phyloP scores from a whole-genome alignment of 2,888 invertebrate genomes.

The Apamea anceps region DNA sequence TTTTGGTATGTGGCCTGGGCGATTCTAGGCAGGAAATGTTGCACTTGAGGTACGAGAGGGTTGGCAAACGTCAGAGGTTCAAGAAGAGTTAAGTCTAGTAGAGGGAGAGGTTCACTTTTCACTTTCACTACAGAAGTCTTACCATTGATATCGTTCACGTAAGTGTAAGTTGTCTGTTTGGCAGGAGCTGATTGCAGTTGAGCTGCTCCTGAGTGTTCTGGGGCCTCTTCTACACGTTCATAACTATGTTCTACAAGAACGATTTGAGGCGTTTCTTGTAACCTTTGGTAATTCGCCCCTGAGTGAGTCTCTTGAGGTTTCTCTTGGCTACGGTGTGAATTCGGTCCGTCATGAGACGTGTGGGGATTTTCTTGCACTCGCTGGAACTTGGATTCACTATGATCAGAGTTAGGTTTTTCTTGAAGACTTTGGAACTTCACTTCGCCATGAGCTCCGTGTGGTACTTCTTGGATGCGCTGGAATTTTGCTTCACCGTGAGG shows the following conservation, averaged over 20 bases:
- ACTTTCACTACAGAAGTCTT: conserved; percentile 81
- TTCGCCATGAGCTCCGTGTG: conserved; percentile 45
- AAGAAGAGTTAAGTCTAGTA: conserved; percentile 83
- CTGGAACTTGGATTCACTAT: conserved; percentile 47
- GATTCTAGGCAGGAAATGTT: conserved; percentile 86
- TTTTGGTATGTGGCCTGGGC: conserved; percentile 80
- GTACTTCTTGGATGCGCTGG: conserved; percentile 53
- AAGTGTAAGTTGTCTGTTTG: conserved; percentile 76
- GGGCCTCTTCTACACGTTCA: conserved; percentile 47
- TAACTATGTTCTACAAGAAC: conserved; percentile 51
- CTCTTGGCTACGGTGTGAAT: conserved; percentile 46
- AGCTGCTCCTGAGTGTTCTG: conserved; percentile 62
- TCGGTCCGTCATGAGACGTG: conserved; percentile 17
- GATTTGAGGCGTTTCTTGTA: conserved; percentile 53
- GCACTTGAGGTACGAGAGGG: conserved; percentile 87
- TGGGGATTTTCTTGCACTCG: conserved; percentile 47
- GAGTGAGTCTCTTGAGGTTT: conserved; percentile 26
- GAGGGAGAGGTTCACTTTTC: conserved; percentile 81
- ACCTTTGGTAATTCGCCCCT: conserved; percentile 58
- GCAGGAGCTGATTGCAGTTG: conserved; percentile 74
- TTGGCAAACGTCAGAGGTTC: conserved; percentile 86
- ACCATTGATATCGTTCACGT: conserved; percentile 78
- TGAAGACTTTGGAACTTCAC: conserved; percentile 71
- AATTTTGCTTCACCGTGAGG: conserved; percentile 43
- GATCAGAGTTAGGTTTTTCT: conserved; percentile 57